phyloP scores from a whole-genome alignment of 2,888 invertebrate species.

The Sinohyriopsis cumingii region DNA sequence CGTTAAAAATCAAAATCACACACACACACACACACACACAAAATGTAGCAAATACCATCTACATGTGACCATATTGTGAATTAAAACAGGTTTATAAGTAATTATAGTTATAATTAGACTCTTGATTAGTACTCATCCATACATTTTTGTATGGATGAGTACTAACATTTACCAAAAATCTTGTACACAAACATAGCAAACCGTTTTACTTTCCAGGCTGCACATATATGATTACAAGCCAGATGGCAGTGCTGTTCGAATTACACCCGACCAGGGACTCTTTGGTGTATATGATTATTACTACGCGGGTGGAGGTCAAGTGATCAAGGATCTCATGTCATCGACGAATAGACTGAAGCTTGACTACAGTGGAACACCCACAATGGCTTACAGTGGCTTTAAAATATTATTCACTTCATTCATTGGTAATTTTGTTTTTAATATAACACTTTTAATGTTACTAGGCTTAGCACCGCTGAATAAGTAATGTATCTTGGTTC shows the following conservation, averaged over 20 bases:
- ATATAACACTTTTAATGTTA: not conserved
- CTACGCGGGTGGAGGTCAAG: conserved; percentile 36
- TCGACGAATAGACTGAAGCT: conserved; percentile 41
- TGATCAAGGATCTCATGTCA: conserved; percentile 48
- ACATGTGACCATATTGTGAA: too few species aligned
- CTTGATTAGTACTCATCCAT: too few species aligned
- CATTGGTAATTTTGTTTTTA: conserved; percentile 31
- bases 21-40: too few species aligned
- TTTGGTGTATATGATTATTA: conserved; percentile 52
- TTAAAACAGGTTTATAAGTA: too few species aligned
- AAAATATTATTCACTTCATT: conserved; percentile 51
- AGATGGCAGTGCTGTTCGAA: conserved; percentile 20
- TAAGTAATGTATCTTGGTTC: not conserved
- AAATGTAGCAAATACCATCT: too few species aligned
- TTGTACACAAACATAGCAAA: not conserved
- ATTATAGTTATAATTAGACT: too few species aligned
- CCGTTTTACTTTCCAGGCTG: conserved; percentile 33
- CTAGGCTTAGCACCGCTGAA: not conserved
- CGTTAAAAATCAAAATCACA: too few species aligned
- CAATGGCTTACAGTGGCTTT: conserved; percentile 52
- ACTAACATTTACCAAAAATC: too few species aligned
- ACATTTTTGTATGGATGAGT: too few species aligned
- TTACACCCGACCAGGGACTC: conserved; percentile 49
- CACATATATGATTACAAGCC: conserved; percentile 49
- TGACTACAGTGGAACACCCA: conserved; percentile 57